phyloP scores from a whole-genome alignment of 2,113 vertebrate species.

The Seriola quinqueradiata region DNA sequence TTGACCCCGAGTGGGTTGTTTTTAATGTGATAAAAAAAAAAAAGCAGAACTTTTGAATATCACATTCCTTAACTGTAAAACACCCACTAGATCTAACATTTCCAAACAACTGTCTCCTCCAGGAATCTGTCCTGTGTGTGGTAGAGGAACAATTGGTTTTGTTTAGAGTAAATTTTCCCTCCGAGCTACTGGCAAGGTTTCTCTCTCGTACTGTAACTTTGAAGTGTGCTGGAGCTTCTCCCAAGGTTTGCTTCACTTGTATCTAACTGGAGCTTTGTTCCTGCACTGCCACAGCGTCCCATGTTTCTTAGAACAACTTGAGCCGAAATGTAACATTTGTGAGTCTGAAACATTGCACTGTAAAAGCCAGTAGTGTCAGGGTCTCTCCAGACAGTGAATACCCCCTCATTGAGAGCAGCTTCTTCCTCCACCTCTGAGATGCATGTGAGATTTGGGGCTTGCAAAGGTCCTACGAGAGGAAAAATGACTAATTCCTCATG shows the following conservation, averaged over 20 bases:
- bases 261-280: constrained; percentile 60
- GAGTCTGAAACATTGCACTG: constrained; percentile 33
- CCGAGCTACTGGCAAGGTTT: constrained; percentile 53
- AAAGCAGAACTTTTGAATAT: constrained; percentile 24
- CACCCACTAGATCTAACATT: constrained; percentile 37
- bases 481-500: constrained; percentile 41
- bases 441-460: constrained; percentile 45
- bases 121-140: constrained; percentile 55
- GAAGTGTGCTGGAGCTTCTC: constrained; percentile 59
- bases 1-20: not conserved
- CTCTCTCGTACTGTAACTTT: constrained; percentile 50
- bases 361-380: constrained; percentile 24
- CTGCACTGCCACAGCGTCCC: constrained; percentile 22
- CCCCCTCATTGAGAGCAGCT: not conserved
- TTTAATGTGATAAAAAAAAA: not conserved
- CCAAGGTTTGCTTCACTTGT: constrained; percentile 53
- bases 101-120: constrained; percentile 52
- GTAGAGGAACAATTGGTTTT: constrained; percentile 63
- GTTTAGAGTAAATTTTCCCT: constrained; percentile 66
- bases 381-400: constrained; percentile 46
- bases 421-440: constrained; percentile 21
- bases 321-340: constrained; percentile 44
- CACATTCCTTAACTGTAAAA: constrained; percentile 18
- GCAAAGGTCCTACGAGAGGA: constrained; percentile 20
- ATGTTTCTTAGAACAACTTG: constrained; percentile 32